phyloP scores from a whole-genome alignment of 2,888 invertebrate genomes.

The Drosophila antonietae region DNA sequence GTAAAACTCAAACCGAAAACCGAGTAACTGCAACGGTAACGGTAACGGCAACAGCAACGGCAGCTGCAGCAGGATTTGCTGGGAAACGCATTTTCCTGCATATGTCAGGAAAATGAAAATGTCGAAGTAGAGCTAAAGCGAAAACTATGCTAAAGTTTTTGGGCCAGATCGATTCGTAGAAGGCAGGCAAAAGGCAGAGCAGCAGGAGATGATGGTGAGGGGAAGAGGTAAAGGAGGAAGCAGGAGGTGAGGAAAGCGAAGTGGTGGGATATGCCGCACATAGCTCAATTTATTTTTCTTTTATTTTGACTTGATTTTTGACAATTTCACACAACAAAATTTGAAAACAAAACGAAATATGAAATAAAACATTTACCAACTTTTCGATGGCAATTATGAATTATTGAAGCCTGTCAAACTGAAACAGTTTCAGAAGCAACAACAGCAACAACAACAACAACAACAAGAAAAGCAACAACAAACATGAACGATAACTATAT shows the following conservation, averaged over 20 bases:
- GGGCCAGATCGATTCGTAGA: neutral
- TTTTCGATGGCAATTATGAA: slow-evolving; percentile 23
- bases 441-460: slow-evolving; percentile 9
- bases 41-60: slow-evolving; percentile 18
- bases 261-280: too few species aligned
- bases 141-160: slow-evolving; percentile 3
- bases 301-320: slow-evolving; percentile 9
- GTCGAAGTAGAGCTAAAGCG: slow-evolving; percentile 32
- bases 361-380: neutral
- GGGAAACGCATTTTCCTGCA: slow-evolving; percentile 79
- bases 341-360: too few species aligned
- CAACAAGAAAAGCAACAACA: neutral
- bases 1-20: slow-evolving; percentile 62
- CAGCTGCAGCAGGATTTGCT: slow-evolving; percentile 39
- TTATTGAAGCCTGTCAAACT: slow-evolving; percentile 22
- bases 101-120: slow-evolving; percentile 69
- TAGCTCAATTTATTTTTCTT: neutral
- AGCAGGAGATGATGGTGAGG: neutral
- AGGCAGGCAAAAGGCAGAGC: neutral
- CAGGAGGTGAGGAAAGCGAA: too few species aligned
- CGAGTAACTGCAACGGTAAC: slow-evolving; percentile 49
- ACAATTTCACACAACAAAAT: neutral
- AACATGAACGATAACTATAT: neutral
- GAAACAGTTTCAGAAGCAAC: slow-evolving; percentile 17
- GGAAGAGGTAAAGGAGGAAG: too few species aligned